Conservation (phyloP, 2,797 vertebrate species). For the Trichosurus vulpecula region DNA sequence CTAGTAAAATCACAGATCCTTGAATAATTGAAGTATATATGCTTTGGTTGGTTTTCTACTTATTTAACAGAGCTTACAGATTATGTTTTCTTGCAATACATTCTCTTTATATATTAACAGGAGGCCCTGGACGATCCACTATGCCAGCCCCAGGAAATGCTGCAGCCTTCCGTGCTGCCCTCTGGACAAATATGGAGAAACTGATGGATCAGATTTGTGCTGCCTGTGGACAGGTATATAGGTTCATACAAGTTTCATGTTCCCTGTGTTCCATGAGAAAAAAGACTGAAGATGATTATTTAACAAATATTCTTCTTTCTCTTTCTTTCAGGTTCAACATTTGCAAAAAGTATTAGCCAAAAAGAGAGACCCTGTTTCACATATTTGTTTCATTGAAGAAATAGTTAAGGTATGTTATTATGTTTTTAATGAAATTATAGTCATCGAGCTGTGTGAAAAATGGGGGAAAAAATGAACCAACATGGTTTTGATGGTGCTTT, state of each 20-base stretch:
- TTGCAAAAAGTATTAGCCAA: slow-evolving; percentile 96
- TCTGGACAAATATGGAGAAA: slow-evolving; percentile 99
- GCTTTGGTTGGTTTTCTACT: slow-evolving; percentile 9
- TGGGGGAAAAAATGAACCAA: background rate
- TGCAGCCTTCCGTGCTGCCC: slow-evolving; percentile 95
- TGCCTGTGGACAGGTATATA: slow-evolving; percentile 88
- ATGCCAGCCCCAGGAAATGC: slow-evolving; percentile 96
- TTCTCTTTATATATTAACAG: slow-evolving; percentile 76
- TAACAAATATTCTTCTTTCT: background rate
- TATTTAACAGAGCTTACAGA: slow-evolving; percentile 12
- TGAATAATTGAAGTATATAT: slow-evolving; percentile 24
- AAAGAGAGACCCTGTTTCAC: slow-evolving; percentile 97
- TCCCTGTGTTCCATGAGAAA: background rate
- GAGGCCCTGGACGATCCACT: slow-evolving; percentile 93
- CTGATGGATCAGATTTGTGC: slow-evolving; percentile 97
- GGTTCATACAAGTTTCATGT: background rate
- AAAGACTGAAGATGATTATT: background rate
- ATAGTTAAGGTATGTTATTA: slow-evolving; percentile 91
- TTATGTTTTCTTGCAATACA: slow-evolving; percentile 13
- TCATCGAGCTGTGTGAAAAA: slow-evolving; percentile 46
- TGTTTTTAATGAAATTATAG: slow-evolving; percentile 59
- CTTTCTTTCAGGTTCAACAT: slow-evolving; percentile 92
- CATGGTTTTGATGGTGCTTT: slow-evolving; percentile 10
- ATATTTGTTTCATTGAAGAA: slow-evolving; percentile 97
- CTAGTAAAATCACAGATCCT: background rate